Evolutionary conservation across 2,888 invertebrate species (phyloP), one percentile per base, ranked within the genome.

Genomic region (Hemistola chrysoprasaria): DNA sequence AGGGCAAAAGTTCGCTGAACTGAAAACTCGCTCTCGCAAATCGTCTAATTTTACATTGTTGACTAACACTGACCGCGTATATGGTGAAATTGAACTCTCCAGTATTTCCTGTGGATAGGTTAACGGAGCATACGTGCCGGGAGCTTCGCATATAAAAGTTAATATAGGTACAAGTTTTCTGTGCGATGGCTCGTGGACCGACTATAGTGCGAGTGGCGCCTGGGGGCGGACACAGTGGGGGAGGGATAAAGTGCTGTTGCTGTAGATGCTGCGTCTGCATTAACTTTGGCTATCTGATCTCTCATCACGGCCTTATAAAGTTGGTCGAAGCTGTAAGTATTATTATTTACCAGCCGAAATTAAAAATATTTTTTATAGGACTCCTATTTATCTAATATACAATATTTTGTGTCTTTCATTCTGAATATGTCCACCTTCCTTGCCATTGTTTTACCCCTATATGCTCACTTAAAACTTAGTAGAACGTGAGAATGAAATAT

Each of bases 181-280:
- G 40, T 38, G 32, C 37, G 60, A 87, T 85, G 79, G 73, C 78
- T 41, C 80, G 90, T 24, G 88, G 90, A 5, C 90, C 90, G 22
- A 89, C 88, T 0, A 80, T 90, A 43, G 81, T 90, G 35, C 76
- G 84, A 1, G 79, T 90, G 48, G 69, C 72, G 8, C 85, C 87
- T 1, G 65, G 71, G 6, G 71, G 68, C 8, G 74, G 71, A 3
- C 48, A 58, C 6, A 71, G 81, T 1, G 71, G 77, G 1, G 80
- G 87, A 24, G 93, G 94, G 31, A 86, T 93, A 45, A 91, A 92
- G 62, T 92, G 95, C 65, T 95, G 94, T 54, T 93, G 93, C 69
- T 94, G 93, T 65, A 86, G 92, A 44, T 93, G 95, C 64, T 95
- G 94, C 65, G 93, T 95, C 8, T 96, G 96, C 68, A 80, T 96